Conservation (phyloP, 2,797 vertebrate species). For the Gymnothorax javanicus region DNA sequence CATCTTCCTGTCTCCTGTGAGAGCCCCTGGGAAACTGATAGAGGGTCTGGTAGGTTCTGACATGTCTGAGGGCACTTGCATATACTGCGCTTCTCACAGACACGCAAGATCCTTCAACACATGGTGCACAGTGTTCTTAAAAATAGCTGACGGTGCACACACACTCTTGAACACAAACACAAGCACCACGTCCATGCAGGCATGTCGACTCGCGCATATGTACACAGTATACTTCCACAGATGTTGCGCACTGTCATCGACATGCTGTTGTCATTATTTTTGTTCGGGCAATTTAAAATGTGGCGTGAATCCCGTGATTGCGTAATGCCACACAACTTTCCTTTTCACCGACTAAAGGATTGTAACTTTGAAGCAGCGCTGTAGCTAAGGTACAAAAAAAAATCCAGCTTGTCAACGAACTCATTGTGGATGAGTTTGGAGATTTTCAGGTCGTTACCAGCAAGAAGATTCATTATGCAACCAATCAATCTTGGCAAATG, state of each 20-base stretch:
- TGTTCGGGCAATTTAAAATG: background rate
- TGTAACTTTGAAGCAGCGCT: background rate
- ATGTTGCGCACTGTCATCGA: background rate
- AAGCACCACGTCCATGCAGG: background rate
- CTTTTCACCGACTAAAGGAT: background rate
- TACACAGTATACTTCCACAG: background rate
- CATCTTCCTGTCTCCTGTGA: slow-evolving; percentile 32
- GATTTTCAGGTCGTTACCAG: background rate
- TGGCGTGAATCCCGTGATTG: background rate
- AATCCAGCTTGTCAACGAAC: background rate
- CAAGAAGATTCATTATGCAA: background rate
- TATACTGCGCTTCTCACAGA: background rate
- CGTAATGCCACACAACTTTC: background rate
- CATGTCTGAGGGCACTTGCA: background rate
- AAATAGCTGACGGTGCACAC: background rate
- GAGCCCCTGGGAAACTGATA: slow-evolving; percentile 39
- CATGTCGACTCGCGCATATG: background rate
- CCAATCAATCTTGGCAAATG: background rate
- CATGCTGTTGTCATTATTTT: background rate
- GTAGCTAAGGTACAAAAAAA: background rate
- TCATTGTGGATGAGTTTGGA: background rate
- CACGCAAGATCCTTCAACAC: background rate
- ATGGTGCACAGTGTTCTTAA: too few relatives aligned
- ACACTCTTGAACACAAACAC: background rate
- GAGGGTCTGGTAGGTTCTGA: slow-evolving; percentile 21